Conservation (phyloP, 1,140 invertebrate genomes). For the Pygmarrhopalites habei region DNA sequence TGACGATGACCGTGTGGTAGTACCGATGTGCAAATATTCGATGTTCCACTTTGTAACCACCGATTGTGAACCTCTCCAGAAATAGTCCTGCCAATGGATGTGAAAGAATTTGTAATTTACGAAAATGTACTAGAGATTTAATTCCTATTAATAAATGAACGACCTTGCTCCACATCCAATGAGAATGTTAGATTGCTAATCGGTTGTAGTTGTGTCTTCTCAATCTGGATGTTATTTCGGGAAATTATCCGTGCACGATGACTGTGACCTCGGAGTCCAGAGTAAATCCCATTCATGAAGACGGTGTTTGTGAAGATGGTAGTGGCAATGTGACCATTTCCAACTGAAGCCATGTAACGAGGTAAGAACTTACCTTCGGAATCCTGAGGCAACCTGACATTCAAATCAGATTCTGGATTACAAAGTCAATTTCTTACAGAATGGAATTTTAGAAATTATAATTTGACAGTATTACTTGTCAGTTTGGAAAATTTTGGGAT, state of each 20-base stretch:
- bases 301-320: constrained; percentile 44
- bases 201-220: neutral
- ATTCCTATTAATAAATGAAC: too few species aligned
- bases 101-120: too few species aligned
- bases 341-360: constrained; percentile 42
- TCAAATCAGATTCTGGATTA: too few species aligned
- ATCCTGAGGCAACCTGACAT: constrained; percentile 7
- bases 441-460: neutral
- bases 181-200: constrained; percentile 26
- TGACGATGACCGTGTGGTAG: constrained; percentile 36
- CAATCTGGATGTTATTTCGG: constrained; percentile 36
- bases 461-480: neutral
- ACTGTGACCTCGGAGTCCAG: constrained; percentile 42
- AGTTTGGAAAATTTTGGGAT: neutral
- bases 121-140: too few species aligned
- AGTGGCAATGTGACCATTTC: constrained; percentile 48
- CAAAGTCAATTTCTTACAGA: neutral
- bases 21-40: constrained; percentile 39
- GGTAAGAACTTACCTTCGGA: constrained; percentile 11
- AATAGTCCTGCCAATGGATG: too few species aligned
- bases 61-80: constrained; percentile 16
- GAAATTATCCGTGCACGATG: constrained; percentile 42
- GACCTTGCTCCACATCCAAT: constrained; percentile 38
- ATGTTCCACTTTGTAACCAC: constrained; percentile 24
- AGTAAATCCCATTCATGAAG: constrained; percentile 48